Evolutionary conservation across 2,113 vertebrate species (phyloP).

Genomic region (Struthio camelus): DNA sequence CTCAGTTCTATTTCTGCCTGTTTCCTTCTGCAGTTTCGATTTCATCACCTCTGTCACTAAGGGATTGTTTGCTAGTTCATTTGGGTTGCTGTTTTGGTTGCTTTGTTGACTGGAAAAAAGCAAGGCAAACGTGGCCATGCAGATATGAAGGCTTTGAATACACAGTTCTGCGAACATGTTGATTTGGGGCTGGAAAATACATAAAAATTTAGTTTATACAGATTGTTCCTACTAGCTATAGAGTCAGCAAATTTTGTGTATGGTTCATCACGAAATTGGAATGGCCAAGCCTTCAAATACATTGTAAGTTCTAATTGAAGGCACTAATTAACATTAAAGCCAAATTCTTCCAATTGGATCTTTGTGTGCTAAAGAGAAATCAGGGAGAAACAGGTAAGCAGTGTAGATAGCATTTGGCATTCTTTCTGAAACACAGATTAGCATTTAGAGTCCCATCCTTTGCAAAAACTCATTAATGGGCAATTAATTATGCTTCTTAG

Average conservation of each 20-base stretch:
- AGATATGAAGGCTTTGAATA: background rate
- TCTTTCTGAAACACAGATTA: slow-evolving; percentile 31
- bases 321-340: slow-evolving; percentile 50
- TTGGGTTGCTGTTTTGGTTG: background rate
- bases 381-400: slow-evolving; percentile 10
- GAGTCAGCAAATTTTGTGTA: slow-evolving; percentile 14
- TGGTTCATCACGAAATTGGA: slow-evolving; percentile 9
- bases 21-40: slow-evolving; percentile 35
- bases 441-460: slow-evolving; percentile 36
- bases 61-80: background rate
- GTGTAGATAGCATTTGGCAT: slow-evolving; percentile 8
- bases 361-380: background rate
- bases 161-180: slow-evolving; percentile 30
- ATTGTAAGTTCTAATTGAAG: slow-evolving; percentile 38
- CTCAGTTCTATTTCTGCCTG: background rate
- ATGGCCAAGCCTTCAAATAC: background rate
- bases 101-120: slow-evolving; percentile 47
- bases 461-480: slow-evolving; percentile 42
- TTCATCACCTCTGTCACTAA: background rate
- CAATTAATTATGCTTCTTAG: slow-evolving; percentile 36
- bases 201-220: slow-evolving; percentile 1
- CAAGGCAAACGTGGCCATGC: background rate
- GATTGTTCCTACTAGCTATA: background rate
- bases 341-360: slow-evolving; percentile 12
- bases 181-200: background rate